phyloP scores from a whole-genome alignment of 2,797 vertebrate genomes.

The Neosilurus mollespiculum region DNA sequence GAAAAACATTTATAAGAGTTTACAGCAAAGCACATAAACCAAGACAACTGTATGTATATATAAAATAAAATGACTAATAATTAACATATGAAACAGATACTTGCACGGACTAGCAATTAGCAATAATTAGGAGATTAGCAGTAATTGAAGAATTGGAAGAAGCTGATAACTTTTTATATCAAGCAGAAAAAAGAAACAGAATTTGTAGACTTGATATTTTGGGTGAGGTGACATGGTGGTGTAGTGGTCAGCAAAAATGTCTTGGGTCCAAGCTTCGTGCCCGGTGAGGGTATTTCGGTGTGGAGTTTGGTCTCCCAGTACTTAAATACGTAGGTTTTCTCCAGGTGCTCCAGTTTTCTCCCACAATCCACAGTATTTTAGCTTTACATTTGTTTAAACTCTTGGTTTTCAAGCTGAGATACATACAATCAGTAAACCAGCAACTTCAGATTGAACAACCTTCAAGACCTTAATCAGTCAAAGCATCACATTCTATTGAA shows the following conservation, averaged over 20 bases:
- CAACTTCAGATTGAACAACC: too few species aligned
- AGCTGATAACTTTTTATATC: background rate
- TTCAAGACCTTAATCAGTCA: too few species aligned
- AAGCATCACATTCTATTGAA: too few species aligned
- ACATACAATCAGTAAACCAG: background rate
- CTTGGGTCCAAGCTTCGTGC: too few species aligned
- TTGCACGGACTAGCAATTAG: background rate
- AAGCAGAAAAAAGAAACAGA: background rate
- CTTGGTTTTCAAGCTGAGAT: background rate
- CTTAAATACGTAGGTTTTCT: too few species aligned
- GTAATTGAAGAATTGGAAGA: background rate
- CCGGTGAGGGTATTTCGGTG: too few species aligned
- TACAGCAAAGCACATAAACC: background rate
- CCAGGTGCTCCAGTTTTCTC: too few species aligned
- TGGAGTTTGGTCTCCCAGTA: too few species aligned
- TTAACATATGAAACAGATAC: background rate
- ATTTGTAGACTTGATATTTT: background rate
- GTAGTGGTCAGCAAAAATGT: too few species aligned
- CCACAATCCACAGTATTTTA: background rate
- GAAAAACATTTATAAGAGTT: background rate
- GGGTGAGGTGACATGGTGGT: background rate
- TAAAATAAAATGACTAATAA: background rate
- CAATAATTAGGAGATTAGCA: too few species aligned
- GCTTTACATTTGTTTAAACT: background rate
- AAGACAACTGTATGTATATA: background rate